Percentiles rank a stretch among this genome's conserved stretches.
Conservation (phyloP, 2,113 vertebrate genomes). For the Lophius piscatorius region DNA sequence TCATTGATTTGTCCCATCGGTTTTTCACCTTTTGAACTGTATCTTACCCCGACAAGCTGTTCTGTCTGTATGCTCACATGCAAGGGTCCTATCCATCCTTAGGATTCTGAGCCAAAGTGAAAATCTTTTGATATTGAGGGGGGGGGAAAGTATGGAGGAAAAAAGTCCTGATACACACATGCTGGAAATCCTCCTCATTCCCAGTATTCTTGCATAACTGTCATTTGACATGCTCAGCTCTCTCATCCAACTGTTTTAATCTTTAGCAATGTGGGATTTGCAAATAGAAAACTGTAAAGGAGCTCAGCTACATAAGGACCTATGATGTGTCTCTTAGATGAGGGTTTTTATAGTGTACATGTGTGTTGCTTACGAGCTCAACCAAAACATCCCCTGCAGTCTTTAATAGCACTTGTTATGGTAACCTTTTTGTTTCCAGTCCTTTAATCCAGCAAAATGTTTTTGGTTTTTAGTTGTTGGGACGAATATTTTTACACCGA, state of each 20-base stretch:
- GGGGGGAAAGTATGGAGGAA: no score
- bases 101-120: not conserved
- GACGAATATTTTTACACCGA: no score
- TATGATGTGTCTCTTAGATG: conserved; percentile 30
- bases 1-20: conserved; percentile 37
- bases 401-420: not conserved
- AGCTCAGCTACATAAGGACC: conserved; percentile 47
- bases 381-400: conserved; percentile 57
- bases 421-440: not conserved
- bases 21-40: conserved; percentile 5
- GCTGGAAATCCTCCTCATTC: no score
- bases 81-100: conserved; percentile 34
- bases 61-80: conserved; percentile 12
- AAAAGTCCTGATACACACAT: no score
- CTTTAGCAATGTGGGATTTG: not conserved
- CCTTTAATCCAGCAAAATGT: conserved; percentile 9
- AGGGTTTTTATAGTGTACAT: conserved; percentile 45
- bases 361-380: conserved; percentile 66
- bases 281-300: conserved; percentile 12
- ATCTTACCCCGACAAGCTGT: conserved; percentile 13
- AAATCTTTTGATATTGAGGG: not conserved
- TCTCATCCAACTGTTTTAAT: no score
- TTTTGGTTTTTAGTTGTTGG: conserved; percentile 43
- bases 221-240: no score
- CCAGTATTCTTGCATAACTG: no score